Evolutionary conservation across 2,797 vertebrate genomes (phyloP), one percentile per base, ranked within the genome.

Genomic region (Poeciliopsis paucimaculata): DNA sequence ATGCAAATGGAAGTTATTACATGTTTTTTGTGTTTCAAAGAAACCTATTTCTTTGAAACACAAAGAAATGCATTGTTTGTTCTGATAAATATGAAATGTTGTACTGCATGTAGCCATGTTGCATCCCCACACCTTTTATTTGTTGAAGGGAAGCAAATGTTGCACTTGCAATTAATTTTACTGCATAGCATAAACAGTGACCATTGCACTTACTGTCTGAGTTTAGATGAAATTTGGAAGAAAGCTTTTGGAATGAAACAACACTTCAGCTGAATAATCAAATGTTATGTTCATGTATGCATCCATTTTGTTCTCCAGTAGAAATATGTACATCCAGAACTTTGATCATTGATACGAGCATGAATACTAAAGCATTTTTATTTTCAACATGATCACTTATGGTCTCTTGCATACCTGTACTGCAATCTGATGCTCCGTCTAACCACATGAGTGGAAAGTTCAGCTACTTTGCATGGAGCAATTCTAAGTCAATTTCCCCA

Each of bases 401-500:
- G 72, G 75, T 84, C 82, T 79, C 73, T 72, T 72, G 60, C 79
- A 41, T 87, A 94, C 92, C 91, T 91, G 85, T 34, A 39, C 84
- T 83, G 85, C 89, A 88, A 92, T 88, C 83, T 49, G 68, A 87
- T 90, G 86, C 87, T 80, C 80, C 72, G 77, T 91, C 86, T 85
- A 88, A 92, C 88, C 60, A 53, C 92, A 82, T 88, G 90, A 91
- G 87, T 85, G 89, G 83, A 90, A 89, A 92, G 84, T 84, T 82
- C 85, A 90, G 88, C 85, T 91, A 89, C 88, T 94, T 93, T 94
- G 93, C 93, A 94, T 94, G 86, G 87, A 92, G 89, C 90, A 92
- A 94, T 94, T 90, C 86, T 81, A 86, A 95, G 93, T 94, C 94
- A 94, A 95, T 96, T 96, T 95, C 92, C 93, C 83, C 75, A 89